Base-by-base conservation (phyloP, 2,888 invertebrate genomes). In the Caenorhabditis becei region DNA sequence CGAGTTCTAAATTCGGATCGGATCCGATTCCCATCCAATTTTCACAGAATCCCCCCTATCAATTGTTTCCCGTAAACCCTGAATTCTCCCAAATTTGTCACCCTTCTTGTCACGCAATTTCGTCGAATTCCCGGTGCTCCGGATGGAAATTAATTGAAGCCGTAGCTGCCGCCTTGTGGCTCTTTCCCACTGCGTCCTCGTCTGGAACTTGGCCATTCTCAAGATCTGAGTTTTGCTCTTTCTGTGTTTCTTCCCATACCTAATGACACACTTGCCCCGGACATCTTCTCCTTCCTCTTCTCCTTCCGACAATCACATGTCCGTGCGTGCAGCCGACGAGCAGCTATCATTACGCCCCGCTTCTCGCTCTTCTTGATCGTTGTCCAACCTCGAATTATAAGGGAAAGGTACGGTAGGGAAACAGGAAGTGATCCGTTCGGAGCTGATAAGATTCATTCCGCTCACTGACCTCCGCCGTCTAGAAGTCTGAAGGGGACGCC, bases 151-250 rank as follows among this genome's bases (percentile, higher is more conserved):
- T 67, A 67, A 67, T 67, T 67, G 67, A 56, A 67, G 41, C 58
- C 67, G 44, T 16, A 49, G 41, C 41, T 3, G 8, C 14, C 16
- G 41, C 14, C 16, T 5, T 18, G 24, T 11, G n/a, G n/a, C 32
- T 7, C 35, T 1, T 47, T 20, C 16, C n/a, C 37, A 18, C 56
- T 10, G 41, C 47, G 66, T 49, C 58, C 69, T 58, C 49, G 49
- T 69, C 69, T 58, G 59, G 49, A 69, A 69, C 58, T 67, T 58
- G 66, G 44, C 41, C 41, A 65, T 20, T 56, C 54, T 41, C 63
- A 49, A 47, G 47, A 44, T 61, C 61, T 67, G 67, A 67, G 67
- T 67, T 67, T 67, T 67, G 67, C 67, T 67, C 37, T 59, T 59
- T 41, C 16, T 28, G 47, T 32, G 32, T 32, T 32, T 32, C 32